phyloP scores from a whole-genome alignment of 2,888 invertebrate genomes.

The Hesperia comma region DNA sequence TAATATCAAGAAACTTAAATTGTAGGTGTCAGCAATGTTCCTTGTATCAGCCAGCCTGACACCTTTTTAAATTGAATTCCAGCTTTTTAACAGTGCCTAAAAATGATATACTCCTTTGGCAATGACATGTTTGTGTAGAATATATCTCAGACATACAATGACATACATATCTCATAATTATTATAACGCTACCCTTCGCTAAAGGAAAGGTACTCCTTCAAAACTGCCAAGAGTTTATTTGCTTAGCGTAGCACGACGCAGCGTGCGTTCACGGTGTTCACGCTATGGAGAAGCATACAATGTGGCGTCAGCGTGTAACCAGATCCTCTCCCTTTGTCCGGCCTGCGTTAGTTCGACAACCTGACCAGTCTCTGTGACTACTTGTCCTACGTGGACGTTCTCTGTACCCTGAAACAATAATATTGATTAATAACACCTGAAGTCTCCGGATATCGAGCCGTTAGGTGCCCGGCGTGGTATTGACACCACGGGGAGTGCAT shows the following conservation, averaged over 20 bases:
- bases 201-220: not conserved
- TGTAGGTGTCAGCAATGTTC: too few species aligned
- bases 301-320: constrained; percentile 61
- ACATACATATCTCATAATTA: too few species aligned
- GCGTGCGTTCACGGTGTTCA: constrained; percentile 66
- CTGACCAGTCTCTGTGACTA: constrained; percentile 74
- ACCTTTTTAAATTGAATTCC: too few species aligned
- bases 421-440: constrained; percentile 50
- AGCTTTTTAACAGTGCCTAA: too few species aligned
- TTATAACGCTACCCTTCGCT: too few species aligned
- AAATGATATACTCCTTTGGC: too few species aligned
- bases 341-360: constrained; percentile 70
- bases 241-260: constrained; percentile 38
- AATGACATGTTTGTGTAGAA: too few species aligned
- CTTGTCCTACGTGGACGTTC: constrained; percentile 72
- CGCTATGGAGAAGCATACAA: constrained; percentile 68
- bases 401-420: constrained; percentile 59
- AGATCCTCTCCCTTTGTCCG: constrained; percentile 67
- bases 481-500: constrained; percentile 45
- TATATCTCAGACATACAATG: too few species aligned
- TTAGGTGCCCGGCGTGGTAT: constrained; percentile 61
- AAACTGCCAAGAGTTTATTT: constrained; percentile 30
- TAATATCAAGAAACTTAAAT: too few species aligned
- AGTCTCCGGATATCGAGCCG: constrained; percentile 45
- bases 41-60: too few species aligned